Percentiles rank a stretch among this genome's conserved stretches.
Conservation (phyloP, 1,140 invertebrate species). For the Procambarus virginalis region DNA sequence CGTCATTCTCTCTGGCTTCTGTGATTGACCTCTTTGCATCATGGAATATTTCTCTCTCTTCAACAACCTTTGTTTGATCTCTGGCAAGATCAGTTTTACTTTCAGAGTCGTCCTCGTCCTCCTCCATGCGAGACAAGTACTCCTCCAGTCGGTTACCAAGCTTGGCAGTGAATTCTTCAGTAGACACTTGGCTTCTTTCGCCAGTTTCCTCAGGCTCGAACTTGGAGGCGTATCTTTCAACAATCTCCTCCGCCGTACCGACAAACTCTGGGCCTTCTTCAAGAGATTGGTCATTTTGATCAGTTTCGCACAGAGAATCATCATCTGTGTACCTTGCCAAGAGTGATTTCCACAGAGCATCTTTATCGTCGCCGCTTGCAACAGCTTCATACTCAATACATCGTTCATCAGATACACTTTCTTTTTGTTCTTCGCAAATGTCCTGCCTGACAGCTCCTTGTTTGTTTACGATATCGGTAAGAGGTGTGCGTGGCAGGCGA, state of each 20-base stretch:
- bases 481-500: constrained; percentile 11
- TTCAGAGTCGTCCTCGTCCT: constrained; percentile 35
- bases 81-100: background rate
- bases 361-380: constrained; percentile 15
- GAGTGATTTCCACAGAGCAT: constrained; percentile 49
- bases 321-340: constrained; percentile 42
- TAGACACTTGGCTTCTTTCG: constrained; percentile 4
- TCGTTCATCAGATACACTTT: background rate
- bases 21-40: background rate
- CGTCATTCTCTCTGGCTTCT: background rate
- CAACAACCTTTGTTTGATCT: background rate
- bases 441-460: constrained; percentile 10
- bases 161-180: constrained; percentile 48
- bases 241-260: constrained; percentile 56
- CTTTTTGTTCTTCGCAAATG: background rate
- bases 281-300: background rate
- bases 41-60: background rate
- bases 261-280: constrained; percentile 46
- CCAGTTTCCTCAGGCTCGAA: constrained; percentile 31
- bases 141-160: constrained; percentile 51
- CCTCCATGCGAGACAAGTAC: constrained; percentile 42
- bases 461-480: constrained; percentile 17
- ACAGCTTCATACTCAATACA: background rate
- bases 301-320: constrained; percentile 10
- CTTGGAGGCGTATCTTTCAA: constrained; percentile 50